Evolutionary conservation across 2,888 invertebrate genomes (phyloP).

Genomic region (Microdon myrmicae): DNA sequence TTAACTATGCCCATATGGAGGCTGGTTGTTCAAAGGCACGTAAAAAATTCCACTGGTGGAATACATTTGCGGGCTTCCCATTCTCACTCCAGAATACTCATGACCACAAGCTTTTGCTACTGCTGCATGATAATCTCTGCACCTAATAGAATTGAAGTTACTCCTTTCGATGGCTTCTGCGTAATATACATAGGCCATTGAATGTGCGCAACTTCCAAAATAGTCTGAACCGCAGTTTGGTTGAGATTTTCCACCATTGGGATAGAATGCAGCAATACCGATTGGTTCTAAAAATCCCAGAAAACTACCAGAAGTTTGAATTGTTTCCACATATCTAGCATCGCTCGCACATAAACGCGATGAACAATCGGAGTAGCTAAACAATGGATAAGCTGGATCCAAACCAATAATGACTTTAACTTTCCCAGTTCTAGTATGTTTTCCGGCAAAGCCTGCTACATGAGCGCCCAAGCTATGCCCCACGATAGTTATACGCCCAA

Average conservation of each 20-base stretch:
- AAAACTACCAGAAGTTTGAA: slow-evolving; percentile 57
- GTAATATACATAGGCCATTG: slow-evolving; percentile 63
- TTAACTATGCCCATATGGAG: slow-evolving; percentile 62
- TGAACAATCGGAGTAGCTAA: slow-evolving; percentile 53
- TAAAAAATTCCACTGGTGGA: slow-evolving; percentile 60
- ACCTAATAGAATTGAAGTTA: slow-evolving; percentile 57
- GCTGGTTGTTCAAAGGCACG: slow-evolving; percentile 57
- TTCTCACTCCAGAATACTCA: slow-evolving; percentile 45
- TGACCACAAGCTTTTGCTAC: slow-evolving; percentile 52
- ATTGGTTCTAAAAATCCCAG: slow-evolving; percentile 58
- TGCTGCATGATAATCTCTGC: slow-evolving; percentile 50
- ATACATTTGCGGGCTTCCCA: slow-evolving; percentile 56
- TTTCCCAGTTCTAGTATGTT: slow-evolving; percentile 69
- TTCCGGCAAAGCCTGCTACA: slow-evolving; percentile 71
- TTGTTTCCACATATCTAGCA: slow-evolving; percentile 58
- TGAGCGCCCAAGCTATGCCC: slow-evolving; percentile 72
- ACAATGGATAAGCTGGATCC: slow-evolving; percentile 56
- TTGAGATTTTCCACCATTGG: slow-evolving; percentile 69
- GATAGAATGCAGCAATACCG: slow-evolving; percentile 68
- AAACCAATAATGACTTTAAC: slow-evolving; percentile 68
- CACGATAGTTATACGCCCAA: slow-evolving; percentile 67
- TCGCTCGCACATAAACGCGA: slow-evolving; percentile 54
- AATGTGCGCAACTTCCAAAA: slow-evolving; percentile 64
- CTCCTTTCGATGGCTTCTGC: slow-evolving; percentile 62
- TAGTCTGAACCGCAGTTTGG: slow-evolving; percentile 66